Conservation (phyloP, 2,113 vertebrate species). For the Prunella fulvescens region DNA sequence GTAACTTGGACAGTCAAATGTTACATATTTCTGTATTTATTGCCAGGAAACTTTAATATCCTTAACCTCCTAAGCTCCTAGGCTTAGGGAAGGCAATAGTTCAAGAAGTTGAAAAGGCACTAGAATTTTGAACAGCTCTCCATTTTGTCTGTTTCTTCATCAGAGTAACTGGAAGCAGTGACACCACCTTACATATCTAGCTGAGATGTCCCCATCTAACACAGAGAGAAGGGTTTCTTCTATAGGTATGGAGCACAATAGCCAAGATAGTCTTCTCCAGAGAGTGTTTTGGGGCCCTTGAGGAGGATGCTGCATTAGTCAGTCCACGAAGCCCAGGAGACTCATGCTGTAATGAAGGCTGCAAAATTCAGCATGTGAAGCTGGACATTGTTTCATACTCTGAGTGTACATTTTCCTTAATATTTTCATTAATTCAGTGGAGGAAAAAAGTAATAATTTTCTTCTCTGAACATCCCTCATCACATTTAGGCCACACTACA, state of each 20-base stretch:
- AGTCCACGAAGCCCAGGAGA: neutral
- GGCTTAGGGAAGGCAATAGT: neutral
- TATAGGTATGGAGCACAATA: neutral
- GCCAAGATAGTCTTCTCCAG: neutral
- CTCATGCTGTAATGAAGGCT: neutral
- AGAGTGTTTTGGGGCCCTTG: neutral
- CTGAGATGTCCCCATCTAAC: neutral
- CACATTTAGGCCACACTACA: neutral
- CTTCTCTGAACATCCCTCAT: neutral
- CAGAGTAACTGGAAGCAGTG: neutral
- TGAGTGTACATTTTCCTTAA: neutral
- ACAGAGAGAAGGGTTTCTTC: neutral
- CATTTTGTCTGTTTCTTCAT: neutral
- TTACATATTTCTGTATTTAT: neutral
- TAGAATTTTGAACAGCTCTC: neutral
- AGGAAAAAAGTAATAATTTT: neutral
- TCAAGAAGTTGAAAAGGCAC: neutral
- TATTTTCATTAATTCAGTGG: neutral
- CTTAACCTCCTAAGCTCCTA: neutral
- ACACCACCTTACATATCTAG: neutral
- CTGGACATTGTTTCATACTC: neutral
- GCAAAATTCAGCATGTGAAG: neutral
- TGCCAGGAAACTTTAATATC: neutral
- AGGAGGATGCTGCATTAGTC: rapidly evolving
- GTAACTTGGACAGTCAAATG: neutral